Evolutionary conservation across 2,113 vertebrate species (phyloP).

Genomic region (Oreochromis niloticus): DNA sequence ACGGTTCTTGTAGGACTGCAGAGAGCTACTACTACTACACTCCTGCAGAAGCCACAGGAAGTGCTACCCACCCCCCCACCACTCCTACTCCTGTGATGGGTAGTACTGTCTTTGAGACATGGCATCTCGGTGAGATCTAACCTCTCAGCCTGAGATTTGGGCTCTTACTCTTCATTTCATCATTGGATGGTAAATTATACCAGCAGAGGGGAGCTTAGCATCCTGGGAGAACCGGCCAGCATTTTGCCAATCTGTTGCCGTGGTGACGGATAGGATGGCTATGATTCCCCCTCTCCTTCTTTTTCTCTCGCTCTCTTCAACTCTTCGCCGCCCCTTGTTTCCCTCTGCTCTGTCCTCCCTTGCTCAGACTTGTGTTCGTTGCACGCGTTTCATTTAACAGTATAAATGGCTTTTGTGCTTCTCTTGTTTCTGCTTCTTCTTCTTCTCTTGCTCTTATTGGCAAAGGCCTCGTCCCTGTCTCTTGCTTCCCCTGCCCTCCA

Average conservation of each 20-base stretch:
- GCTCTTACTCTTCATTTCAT: conserved; percentile 67
- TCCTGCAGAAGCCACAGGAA: not conserved
- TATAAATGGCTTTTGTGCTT: conserved; percentile 33
- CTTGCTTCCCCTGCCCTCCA: not conserved
- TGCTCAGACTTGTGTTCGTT: not conserved
- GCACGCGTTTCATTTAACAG: conserved; percentile 10
- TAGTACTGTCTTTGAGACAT: not conserved
- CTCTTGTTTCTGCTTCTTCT: not conserved
- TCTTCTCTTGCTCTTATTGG: not conserved
- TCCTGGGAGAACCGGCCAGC: conserved; percentile 32
- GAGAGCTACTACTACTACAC: not conserved
- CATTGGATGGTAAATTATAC: conserved; percentile 61
- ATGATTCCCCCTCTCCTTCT: not conserved
- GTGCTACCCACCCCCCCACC: not conserved
- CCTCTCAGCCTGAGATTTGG: not conserved
- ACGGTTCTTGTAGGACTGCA: not conserved
- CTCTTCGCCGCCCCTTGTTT: not conserved
- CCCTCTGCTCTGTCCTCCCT: not conserved
- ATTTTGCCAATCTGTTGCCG: conserved; percentile 43
- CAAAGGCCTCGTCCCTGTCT: not conserved
- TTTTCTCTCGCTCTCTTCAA: not conserved
- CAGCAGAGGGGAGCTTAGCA: conserved; percentile 31
- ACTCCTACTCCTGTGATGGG: not conserved
- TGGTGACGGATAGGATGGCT: conserved; percentile 4
- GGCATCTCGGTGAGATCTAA: not conserved